Percentiles rank a stretch among this genome's conserved stretches.
Conservation (phyloP, 2,888 invertebrate genomes). For the Gisinianus flammeolus region DNA sequence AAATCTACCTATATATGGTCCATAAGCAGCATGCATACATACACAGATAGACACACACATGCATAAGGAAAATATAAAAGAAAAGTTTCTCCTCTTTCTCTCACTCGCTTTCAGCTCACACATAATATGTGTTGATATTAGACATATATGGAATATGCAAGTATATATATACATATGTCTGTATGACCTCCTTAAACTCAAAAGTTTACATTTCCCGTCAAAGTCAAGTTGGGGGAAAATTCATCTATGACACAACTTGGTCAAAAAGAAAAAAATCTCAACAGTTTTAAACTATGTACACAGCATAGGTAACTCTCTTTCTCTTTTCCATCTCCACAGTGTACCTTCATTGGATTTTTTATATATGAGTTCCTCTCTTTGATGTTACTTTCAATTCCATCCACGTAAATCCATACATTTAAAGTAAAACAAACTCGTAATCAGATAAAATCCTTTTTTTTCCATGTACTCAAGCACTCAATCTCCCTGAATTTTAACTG, state of each 20-base stretch:
- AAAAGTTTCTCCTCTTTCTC: neutral
- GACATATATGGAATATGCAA: neutral
- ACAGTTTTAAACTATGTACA: conserved; percentile 15
- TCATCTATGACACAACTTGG: conserved; percentile 16
- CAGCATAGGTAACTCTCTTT: neutral
- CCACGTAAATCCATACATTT: neutral
- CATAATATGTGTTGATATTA: neutral
- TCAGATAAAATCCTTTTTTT: too few species aligned
- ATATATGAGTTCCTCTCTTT: too few species aligned
- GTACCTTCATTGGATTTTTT: neutral
- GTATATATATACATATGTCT: neutral
- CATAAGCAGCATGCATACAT: too few species aligned
- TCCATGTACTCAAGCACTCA: too few species aligned
- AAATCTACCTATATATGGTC: too few species aligned
- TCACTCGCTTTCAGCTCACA: neutral
- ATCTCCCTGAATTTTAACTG: too few species aligned
- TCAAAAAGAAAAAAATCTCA: conserved; percentile 13
- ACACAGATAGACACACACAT: too few species aligned
- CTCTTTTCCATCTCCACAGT: neutral
- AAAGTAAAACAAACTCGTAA: too few species aligned
- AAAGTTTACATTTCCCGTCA: conserved; percentile 4
- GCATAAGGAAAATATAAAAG: too few species aligned
- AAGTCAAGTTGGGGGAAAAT: conserved; percentile 10
- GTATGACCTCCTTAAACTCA: neutral
- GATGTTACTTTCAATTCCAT: too few species aligned